Percentiles rank a stretch among this genome's conserved stretches.
Conservation (phyloP, 1,140 invertebrate species). For the Nasonia longicornis region DNA sequence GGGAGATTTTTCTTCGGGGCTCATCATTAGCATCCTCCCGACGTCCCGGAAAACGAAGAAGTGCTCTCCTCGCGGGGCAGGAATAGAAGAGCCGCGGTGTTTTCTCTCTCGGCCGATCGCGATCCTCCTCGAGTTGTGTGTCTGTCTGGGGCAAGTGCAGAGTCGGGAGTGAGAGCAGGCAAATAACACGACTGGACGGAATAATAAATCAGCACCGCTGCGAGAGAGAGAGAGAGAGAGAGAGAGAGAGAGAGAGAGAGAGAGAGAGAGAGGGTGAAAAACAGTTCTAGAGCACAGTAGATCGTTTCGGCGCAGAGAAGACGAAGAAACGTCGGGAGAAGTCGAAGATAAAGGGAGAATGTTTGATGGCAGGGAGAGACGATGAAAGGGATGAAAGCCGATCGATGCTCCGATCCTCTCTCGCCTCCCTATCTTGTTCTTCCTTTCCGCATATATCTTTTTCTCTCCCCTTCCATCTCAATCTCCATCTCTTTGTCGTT, state of each 20-base stretch:
- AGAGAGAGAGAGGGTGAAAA: constrained; percentile 3
- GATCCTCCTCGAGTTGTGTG: not conserved
- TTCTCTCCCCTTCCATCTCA: not conserved
- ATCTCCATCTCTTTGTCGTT: constrained; percentile 36
- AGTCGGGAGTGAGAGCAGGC: not conserved
- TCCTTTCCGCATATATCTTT: not conserved
- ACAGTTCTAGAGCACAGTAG: not conserved
- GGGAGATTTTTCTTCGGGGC: constrained; percentile 32
- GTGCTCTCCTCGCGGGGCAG: not conserved
- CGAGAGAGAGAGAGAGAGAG: not conserved
- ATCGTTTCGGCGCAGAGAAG: not conserved
- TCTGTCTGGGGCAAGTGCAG: not conserved
- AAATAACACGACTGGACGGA: constrained; percentile 32
- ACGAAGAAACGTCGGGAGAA: not conserved
- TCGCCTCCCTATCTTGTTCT: not conserved
- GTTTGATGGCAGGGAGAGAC: not conserved
- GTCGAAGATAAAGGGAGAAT: constrained; percentile 30
- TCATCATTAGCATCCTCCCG: constrained; percentile 40
- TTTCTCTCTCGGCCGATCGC: constrained; percentile 13
- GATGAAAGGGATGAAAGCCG: constrained; percentile 33
- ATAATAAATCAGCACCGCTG: constrained; percentile 28
- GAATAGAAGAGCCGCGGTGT: not conserved
- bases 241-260: not conserved
- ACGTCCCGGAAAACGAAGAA: not conserved
- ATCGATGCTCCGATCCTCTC: not conserved